These are phyloP conservation scores for Theristicus caerulescens DNA, from an alignment of 2,113 vertebrate species.

Conservation along the genomic window DNA sequence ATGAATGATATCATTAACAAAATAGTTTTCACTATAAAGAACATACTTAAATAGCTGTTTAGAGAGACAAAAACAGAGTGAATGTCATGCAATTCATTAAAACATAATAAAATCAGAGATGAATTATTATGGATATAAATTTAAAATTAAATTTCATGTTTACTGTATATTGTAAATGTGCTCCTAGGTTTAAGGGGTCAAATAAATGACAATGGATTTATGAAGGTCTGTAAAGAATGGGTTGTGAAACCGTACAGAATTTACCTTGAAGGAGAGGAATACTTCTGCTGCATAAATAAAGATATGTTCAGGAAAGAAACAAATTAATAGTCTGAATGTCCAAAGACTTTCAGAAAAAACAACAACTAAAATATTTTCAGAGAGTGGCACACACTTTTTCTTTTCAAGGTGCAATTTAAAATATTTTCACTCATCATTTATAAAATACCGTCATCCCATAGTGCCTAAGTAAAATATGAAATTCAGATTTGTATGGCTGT, in stretches of 20 bases:
- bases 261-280: constrained; percentile 61
- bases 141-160: not conserved
- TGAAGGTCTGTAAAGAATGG: constrained; percentile 31
- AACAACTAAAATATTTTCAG: not conserved
- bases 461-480: not conserved
- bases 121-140: not conserved
- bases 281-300: constrained; percentile 66
- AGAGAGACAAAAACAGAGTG: not conserved
- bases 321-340: constrained; percentile 39
- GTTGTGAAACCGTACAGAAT: constrained; percentile 11
- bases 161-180: not conserved
- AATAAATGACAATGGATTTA: constrained; percentile 31
- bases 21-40: not conserved
- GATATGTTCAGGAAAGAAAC: constrained; percentile 52
- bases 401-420: not conserved
- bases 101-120: not conserved
- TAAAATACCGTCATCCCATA: not conserved
- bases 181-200: not conserved
- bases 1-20: not conserved
- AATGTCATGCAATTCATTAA: not conserved
- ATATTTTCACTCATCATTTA: not conserved
- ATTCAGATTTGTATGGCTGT: not conserved
- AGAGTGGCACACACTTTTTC: not conserved
- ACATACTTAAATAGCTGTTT: not conserved
- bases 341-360: not conserved